Evolutionary conservation across 2,113 vertebrate genomes (phyloP), one percentile per base, ranked within the genome.

Genomic region (Opisthocomus hoazin): DNA sequence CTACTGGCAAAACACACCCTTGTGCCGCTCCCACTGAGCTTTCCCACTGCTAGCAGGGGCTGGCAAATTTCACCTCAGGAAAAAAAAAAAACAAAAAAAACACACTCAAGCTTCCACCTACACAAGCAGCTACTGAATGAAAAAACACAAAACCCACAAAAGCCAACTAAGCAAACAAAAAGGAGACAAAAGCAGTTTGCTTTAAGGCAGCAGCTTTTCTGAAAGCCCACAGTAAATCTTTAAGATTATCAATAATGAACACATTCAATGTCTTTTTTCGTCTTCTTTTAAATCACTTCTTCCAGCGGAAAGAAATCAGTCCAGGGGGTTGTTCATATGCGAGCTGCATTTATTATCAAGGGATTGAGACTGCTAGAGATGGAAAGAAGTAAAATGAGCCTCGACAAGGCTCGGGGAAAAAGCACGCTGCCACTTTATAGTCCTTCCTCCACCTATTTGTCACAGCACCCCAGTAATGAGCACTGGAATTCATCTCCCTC

Each of bases 221-320:
- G 92, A 93, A 95, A 97, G 95, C 95, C 89, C 4, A 68, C 94
- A 87, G 86, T 94, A 96, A 95, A 94, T 95, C 94, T 96, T 96
- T 92, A 91, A 94, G 94, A 94, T 96, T 97, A 96, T 96, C 94
- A 94, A 96, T 94, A 95, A 94, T 96, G 96, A 97, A 94, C 92
- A 94, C 96, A 91, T 87, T 96, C 96, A 94, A 27, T 93, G 87
- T 87, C 80, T 94, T 89, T 93, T 89, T 89, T 74, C 11, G 19
- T 76, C 82, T 58, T 91, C 93, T 93, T 91, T 93, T 93, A 96
- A 95, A 96, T 96, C 94, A 92, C 89, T 97, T 34, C 89, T 92
- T 94, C 80, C 84, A 76, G 86, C 17, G 61, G 77, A 95, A 78
- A 91, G 92, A 65, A 96, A 95, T 91, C 94, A 94, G 94, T 96